Evolutionary conservation across 2,113 vertebrate species (phyloP).

Genomic region (Herpailurus yagouaroundi): DNA sequence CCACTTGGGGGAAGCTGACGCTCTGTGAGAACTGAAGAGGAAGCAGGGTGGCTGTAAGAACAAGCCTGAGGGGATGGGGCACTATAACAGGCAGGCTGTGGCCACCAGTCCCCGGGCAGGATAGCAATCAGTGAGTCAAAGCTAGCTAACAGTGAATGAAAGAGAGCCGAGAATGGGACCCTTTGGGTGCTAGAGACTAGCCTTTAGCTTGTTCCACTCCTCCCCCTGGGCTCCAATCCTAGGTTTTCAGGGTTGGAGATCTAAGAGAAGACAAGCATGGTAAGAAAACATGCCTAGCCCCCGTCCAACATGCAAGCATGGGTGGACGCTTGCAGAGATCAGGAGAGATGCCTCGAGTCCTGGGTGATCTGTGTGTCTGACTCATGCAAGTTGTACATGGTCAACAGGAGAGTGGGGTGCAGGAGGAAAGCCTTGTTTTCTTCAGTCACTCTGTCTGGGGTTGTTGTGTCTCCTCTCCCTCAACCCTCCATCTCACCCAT

Average conservation of each 20-base stretch:
- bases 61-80: not conserved
- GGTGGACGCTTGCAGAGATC: not conserved
- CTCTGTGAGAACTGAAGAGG: not conserved
- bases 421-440: not conserved
- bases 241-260: not conserved
- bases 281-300: not conserved
- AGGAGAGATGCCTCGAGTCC: not conserved
- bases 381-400: conserved; percentile 2
- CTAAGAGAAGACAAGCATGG: not conserved
- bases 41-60: not conserved
- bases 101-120: not conserved
- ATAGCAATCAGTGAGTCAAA: not conserved
- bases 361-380: not conserved
- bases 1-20: not conserved
- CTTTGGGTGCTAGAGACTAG: not conserved
- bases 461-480: not conserved
- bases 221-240: not conserved
- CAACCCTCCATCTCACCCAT: not conserved
- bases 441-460: not conserved
- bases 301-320: not conserved
- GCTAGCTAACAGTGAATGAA: not conserved
- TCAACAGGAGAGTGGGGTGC: not conserved
- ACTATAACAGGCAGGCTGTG: not conserved
- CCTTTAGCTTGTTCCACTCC: not conserved
- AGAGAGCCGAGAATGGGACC: not conserved